Conservation (phyloP, 2,797 vertebrate species). For the Lepilemur septentrionalis region DNA sequence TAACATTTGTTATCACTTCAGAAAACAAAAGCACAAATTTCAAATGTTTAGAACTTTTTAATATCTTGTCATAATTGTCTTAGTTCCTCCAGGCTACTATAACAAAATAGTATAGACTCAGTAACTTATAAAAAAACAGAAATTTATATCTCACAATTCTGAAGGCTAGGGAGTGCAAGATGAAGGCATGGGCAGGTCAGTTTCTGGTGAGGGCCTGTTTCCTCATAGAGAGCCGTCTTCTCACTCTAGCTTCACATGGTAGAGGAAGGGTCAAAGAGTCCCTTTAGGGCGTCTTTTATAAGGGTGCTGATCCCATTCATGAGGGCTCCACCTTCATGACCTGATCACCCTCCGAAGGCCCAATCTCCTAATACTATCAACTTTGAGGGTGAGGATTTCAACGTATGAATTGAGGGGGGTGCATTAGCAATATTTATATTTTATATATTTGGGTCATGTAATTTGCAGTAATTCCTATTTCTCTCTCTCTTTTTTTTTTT, state of each 20-base stretch:
- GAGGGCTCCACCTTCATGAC: no score
- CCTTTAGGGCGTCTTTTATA: not conserved
- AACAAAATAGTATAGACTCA: not conserved
- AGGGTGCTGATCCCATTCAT: not conserved
- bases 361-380: not conserved
- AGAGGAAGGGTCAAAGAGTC: fast-evolving
- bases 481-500: not conserved
- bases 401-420: not conserved
- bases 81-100: not conserved
- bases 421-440: not conserved
- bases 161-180: not conserved
- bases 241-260: no score
- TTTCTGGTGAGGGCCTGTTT: not conserved
- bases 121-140: not conserved
- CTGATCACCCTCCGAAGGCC: not conserved
- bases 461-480: not conserved
- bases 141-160: not conserved
- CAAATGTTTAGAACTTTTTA: not conserved
- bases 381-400: not conserved
- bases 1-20: not conserved
- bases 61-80: not conserved
- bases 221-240: not conserved
- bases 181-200: no score
- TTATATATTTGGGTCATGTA: not conserved
- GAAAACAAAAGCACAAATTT: not conserved